phyloP scores from a whole-genome alignment of 1,140 invertebrate genomes.

The Papilio xuthus region DNA sequence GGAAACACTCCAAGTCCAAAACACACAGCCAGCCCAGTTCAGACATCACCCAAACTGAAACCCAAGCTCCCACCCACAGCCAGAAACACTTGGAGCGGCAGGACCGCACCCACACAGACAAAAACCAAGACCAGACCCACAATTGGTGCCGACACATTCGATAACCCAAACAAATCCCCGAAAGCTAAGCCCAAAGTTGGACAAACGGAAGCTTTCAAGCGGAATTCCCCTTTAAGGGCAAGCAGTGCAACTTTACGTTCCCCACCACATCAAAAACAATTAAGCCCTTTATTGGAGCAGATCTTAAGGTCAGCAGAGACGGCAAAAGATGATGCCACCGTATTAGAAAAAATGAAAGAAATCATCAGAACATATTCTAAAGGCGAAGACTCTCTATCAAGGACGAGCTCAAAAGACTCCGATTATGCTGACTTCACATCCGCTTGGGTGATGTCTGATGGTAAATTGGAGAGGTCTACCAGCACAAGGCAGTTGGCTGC shows the following conservation, averaged over 20 bases:
- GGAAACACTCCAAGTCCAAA: constrained; percentile 76
- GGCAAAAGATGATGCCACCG: constrained; percentile 85
- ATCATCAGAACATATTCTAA: constrained; percentile 85
- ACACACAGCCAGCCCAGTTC: constrained; percentile 59
- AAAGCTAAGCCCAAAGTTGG: constrained; percentile 66
- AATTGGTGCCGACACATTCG: constrained; percentile 86
- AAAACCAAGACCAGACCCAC: constrained; percentile 82
- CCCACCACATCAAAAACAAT: constrained; percentile 82
- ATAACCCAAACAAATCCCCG: constrained; percentile 80
- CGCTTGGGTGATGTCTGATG: constrained; percentile 89
- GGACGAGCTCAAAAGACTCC: constrained; percentile 82
- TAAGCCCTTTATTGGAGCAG: constrained; percentile 86
- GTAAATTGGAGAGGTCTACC: constrained; percentile 82
- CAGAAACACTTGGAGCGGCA: constrained; percentile 88
- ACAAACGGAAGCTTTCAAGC: constrained; percentile 80
- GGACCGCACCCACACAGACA: constrained; percentile 73
- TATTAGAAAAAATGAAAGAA: constrained; percentile 87
- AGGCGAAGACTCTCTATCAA: constrained; percentile 73
- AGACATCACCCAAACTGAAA: constrained; percentile 71
- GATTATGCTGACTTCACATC: constrained; percentile 86
- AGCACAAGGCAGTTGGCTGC: constrained; percentile 77
- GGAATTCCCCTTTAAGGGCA: constrained; percentile 84
- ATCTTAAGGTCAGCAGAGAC: constrained; percentile 86
- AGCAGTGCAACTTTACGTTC: constrained; percentile 83
- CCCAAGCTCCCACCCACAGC: constrained; percentile 70